phyloP scores from a whole-genome alignment of 2,113 vertebrate species.

The Laticauda laticaudata region DNA sequence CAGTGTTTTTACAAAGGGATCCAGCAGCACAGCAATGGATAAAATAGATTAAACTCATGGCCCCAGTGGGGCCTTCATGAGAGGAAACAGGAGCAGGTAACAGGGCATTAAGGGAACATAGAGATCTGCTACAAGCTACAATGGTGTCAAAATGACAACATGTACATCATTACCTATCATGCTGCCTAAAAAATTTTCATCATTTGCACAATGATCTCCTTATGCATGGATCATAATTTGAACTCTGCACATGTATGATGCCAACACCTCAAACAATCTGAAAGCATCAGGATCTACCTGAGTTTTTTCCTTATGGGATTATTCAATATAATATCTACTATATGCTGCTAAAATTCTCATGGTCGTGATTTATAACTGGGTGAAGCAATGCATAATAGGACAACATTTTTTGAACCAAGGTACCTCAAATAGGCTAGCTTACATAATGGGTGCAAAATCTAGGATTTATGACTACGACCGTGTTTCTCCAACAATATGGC shows the following conservation, averaged over 20 bases:
- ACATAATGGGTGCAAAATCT: neutral
- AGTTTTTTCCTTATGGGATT: neutral
- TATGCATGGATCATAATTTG: neutral
- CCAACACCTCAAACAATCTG: neutral
- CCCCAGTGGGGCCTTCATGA: neutral
- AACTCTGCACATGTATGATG: neutral
- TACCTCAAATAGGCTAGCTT: neutral
- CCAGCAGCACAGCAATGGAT: neutral
- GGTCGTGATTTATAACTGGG: neutral
- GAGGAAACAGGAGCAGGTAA: neutral
- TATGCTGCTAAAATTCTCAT: neutral
- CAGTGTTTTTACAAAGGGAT: neutral
- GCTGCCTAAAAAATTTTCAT: neutral
- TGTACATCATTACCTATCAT: neutral
- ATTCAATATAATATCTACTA: neutral
- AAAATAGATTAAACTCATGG: neutral
- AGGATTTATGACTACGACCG: neutral
- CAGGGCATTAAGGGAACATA: neutral
- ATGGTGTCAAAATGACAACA: neutral
- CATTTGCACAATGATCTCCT: neutral
- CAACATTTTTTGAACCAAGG: neutral
- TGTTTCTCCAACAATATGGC: no score
- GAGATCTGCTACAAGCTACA: neutral
- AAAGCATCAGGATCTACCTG: neutral
- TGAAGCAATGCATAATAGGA: neutral